A percentile compares a stretch with the other conserved stretches of the same genome.
phyloP scores from a whole-genome alignment of 2,113 vertebrate species.

The Trichomycterus rosablanca region DNA sequence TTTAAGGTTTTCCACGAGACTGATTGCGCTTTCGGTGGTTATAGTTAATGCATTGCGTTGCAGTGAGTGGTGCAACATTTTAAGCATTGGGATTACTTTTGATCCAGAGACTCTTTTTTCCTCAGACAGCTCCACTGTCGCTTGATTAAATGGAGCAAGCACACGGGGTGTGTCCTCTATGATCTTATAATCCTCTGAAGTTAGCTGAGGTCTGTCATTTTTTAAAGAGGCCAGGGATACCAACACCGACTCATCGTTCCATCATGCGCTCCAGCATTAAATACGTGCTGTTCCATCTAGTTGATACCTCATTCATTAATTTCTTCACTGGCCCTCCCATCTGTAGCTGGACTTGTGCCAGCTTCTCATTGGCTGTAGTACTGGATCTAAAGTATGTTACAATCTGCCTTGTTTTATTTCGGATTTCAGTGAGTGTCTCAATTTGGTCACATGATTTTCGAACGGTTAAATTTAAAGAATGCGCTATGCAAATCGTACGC shows the following conservation, averaged over 20 bases:
- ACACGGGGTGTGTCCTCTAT: not conserved
- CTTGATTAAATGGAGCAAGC: not conserved
- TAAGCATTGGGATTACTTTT: too few relatives aligned
- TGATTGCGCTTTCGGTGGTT: not conserved
- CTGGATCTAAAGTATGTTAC: not conserved
- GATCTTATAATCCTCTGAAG: not conserved
- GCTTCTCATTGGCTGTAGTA: conserved; percentile 10
- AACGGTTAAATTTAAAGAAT: not conserved
- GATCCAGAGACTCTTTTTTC: too few relatives aligned
- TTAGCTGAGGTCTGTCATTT: not conserved
- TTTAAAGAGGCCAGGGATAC: not conserved
- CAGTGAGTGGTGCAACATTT: too few relatives aligned
- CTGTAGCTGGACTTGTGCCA: not conserved
- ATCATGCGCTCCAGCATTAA: not conserved
- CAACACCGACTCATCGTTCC: not conserved
- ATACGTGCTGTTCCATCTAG: not conserved
- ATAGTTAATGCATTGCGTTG: too few relatives aligned
- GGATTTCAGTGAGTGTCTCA: not conserved
- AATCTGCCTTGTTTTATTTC: not conserved
- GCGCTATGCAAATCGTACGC: not conserved
- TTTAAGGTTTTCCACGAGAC: not conserved
- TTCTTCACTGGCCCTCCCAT: not conserved
- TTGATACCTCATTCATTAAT: not conserved
- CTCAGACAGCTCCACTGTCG: too few relatives aligned
- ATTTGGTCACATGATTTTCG: not conserved